phyloP scores from a whole-genome alignment of 2,888 invertebrate species.

The Panzeria rudis region DNA sequence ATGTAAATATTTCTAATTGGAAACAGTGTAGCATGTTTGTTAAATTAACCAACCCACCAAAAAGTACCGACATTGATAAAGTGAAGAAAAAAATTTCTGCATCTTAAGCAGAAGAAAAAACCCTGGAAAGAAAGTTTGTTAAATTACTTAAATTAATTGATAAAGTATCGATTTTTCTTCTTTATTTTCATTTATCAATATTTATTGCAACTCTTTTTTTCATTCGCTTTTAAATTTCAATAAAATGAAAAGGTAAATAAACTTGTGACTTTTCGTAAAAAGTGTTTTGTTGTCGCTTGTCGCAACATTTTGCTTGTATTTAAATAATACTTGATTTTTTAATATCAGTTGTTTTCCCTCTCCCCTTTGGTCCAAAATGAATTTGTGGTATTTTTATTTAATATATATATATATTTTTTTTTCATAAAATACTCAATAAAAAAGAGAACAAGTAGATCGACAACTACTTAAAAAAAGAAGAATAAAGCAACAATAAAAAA shows the following conservation, averaged over 20 bases:
- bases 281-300: neutral
- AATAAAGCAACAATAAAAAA: slow-evolving; percentile 14
- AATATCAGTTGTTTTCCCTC: neutral
- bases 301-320: neutral
- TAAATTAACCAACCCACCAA: neutral
- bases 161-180: slow-evolving; percentile 14
- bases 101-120: neutral
- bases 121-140: slow-evolving; percentile 44
- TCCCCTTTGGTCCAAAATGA: neutral
- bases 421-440: neutral
- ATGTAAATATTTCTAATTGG: neutral
- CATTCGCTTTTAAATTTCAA: neutral
- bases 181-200: slow-evolving; percentile 4
- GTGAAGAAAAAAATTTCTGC: slow-evolving; percentile 14
- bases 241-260: slow-evolving; percentile 34
- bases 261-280: slow-evolving; percentile 23
- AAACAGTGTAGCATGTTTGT: slow-evolving; percentile 24
- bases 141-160: slow-evolving; percentile 43
- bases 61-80: neutral
- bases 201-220: slow-evolving; percentile 3
- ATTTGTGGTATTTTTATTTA: neutral
- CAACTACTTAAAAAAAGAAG: neutral
- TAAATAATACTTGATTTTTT: neutral
- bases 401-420: neutral
- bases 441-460: slow-evolving; percentile 12